These are phyloP conservation scores for Pachycephus smyrnensis DNA, from an alignment of 2,888 invertebrate species.

Conservation along the genomic window DNA sequence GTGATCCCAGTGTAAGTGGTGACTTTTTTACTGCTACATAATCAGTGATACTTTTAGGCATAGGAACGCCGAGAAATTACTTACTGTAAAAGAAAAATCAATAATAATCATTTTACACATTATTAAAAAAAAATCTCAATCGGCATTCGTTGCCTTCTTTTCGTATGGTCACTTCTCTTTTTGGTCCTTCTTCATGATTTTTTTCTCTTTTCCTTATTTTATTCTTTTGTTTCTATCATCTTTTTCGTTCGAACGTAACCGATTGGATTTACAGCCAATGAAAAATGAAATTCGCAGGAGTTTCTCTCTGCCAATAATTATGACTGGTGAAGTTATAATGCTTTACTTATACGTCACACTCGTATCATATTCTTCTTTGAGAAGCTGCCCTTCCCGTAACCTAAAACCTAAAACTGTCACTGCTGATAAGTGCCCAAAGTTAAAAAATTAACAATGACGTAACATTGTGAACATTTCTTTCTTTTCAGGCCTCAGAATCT, in stretches of 20 bases:
- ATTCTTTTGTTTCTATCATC: neutral
- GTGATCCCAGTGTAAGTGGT: slow-evolving; percentile 86
- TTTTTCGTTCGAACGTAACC: neutral
- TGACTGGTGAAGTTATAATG: neutral
- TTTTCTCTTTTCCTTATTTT: slow-evolving; percentile 9
- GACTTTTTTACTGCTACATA: slow-evolving; percentile 25
- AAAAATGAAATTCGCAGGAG: neutral
- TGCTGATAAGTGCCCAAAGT: slow-evolving; percentile 15
- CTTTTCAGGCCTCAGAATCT: slow-evolving; percentile 63
- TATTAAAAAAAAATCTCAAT: slow-evolving; percentile 18
- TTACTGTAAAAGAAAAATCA: slow-evolving; percentile 20
- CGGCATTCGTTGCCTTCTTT: slow-evolving; percentile 7
- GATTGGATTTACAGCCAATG: neutral
- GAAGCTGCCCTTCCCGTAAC: neutral
- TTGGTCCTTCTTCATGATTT: slow-evolving; percentile 9
- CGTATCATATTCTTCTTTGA: neutral
- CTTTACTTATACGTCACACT: neutral
- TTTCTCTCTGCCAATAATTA: neutral
- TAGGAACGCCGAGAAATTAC: slow-evolving; percentile 7
- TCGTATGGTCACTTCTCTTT: slow-evolving; percentile 11
- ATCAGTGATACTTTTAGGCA: slow-evolving; percentile 25
- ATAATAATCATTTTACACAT: slow-evolving; percentile 25
- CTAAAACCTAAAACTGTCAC: slow-evolving; percentile 29
- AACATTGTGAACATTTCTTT: slow-evolving; percentile 35
- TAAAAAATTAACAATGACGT: slow-evolving; percentile 14